Evolutionary conservation across 2,888 invertebrate species (phyloP).

Genomic region (Lobophora halterata): DNA sequence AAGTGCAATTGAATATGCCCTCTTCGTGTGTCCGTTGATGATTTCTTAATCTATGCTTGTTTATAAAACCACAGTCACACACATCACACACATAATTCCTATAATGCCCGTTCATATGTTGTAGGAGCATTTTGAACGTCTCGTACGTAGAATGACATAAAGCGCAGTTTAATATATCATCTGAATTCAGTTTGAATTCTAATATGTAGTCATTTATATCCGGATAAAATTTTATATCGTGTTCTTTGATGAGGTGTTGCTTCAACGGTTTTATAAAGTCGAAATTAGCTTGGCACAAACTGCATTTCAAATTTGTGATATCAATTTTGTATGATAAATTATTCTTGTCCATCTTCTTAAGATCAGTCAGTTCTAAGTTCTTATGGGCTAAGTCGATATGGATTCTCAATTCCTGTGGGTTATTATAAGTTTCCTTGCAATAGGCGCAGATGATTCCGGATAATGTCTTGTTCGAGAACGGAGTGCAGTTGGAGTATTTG

Average conservation of each 20-base stretch:
- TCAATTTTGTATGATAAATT: slow-evolving; percentile 68
- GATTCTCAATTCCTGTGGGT: slow-evolving; percentile 40
- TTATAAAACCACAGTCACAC: slow-evolving; percentile 66
- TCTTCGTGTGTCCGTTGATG: slow-evolving; percentile 62
- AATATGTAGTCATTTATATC: slow-evolving; percentile 60
- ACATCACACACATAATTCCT: slow-evolving; percentile 65
- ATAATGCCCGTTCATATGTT: slow-evolving; percentile 72
- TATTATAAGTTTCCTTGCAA: slow-evolving; percentile 52
- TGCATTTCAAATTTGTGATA: slow-evolving; percentile 61
- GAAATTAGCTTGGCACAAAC: slow-evolving; percentile 42
- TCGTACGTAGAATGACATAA: slow-evolving; percentile 61
- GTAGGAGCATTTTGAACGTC: slow-evolving; percentile 65
- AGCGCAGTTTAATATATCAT: slow-evolving; percentile 56
- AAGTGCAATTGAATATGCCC: slow-evolving; percentile 57
- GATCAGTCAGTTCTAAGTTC: slow-evolving; percentile 43
- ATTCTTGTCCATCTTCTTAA: slow-evolving; percentile 52
- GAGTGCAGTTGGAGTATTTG: slow-evolving; percentile 66
- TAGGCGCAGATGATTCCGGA: slow-evolving; percentile 60
- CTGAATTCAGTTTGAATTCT: slow-evolving; percentile 59
- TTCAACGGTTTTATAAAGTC: slow-evolving; percentile 50
- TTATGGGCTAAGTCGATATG: slow-evolving; percentile 49
- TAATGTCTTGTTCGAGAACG: slow-evolving; percentile 61
- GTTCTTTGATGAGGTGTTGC: slow-evolving; percentile 51
- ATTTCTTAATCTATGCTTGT: slow-evolving; percentile 58
- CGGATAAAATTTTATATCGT: slow-evolving; percentile 57